These are phyloP conservation scores for Myiopsitta monachus DNA, from an alignment of 2,113 vertebrate genomes.

Conservation along the genomic window DNA sequence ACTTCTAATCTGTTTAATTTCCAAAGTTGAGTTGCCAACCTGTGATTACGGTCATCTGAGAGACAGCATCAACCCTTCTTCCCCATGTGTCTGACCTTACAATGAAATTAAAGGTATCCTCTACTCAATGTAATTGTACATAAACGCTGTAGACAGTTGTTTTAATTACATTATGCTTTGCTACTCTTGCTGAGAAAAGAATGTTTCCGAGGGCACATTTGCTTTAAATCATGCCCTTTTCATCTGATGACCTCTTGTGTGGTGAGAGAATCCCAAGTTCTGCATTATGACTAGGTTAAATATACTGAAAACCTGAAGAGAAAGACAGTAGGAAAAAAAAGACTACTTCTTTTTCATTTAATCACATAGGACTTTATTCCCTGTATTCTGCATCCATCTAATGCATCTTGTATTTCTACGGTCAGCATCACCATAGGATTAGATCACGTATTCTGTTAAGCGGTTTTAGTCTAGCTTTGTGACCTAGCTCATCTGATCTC, in stretches of 20 bases:
- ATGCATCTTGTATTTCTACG: background rate
- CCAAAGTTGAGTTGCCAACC: background rate
- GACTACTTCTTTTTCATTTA: background rate
- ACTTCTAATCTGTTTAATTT: background rate
- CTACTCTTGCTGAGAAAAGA: background rate
- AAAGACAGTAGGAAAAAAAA: background rate
- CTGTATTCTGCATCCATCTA: background rate
- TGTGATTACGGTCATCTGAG: background rate
- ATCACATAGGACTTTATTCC: background rate
- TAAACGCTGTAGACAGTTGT: background rate
- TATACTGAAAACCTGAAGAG: background rate
- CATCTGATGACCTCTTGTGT: rapidly evolving
- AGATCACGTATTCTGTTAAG: background rate
- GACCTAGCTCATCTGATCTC: background rate
- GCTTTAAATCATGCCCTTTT: background rate
- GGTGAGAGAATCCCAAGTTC: background rate
- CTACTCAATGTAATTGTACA: background rate
- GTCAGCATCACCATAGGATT: background rate
- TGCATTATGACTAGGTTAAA: background rate
- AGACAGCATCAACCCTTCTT: background rate
- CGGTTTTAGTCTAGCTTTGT: background rate
- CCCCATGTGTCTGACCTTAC: background rate
- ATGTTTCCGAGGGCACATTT: background rate
- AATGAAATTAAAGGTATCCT: slow-evolving; percentile 15
- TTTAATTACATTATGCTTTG: slow-evolving; percentile 8